These are phyloP conservation scores for Palythoa heliodiscus DNA, from an alignment of 92 coral and sea anemone species.

Conservation along the genomic window DNA sequence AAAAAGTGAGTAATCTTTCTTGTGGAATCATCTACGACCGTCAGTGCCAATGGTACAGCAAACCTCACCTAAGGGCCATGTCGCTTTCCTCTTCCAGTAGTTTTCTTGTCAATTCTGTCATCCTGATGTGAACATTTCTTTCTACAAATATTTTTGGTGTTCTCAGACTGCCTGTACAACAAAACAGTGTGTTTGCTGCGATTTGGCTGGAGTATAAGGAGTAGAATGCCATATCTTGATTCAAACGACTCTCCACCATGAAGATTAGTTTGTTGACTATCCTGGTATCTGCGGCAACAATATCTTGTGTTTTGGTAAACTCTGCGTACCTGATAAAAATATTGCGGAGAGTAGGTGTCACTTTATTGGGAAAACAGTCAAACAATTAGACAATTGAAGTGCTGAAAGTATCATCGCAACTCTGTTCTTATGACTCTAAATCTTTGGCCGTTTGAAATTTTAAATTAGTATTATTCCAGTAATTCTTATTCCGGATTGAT, in stretches of 20 bases:
- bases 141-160: constrained; percentile 71
- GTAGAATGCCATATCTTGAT: constrained; percentile 45
- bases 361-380: background rate
- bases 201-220: constrained; percentile 73
- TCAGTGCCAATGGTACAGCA: background rate
- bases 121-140: constrained; percentile 58
- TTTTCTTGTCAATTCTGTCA: constrained; percentile 60
- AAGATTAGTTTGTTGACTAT: constrained; percentile 63
- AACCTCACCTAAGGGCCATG: constrained; percentile 73
- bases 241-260: constrained; percentile 73
- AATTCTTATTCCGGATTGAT: too few relatives aligned
- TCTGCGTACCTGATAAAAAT: constrained; percentile 71
- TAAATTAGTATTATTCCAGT: too few relatives aligned
- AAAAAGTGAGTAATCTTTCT: too few relatives aligned
- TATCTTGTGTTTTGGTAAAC: constrained; percentile 73
- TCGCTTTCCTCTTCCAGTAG: constrained; percentile 53
- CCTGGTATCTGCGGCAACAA: constrained; percentile 50
- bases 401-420: too few relatives aligned
- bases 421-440: too few relatives aligned
- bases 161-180: constrained; percentile 73
- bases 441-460: too few relatives aligned
- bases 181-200: constrained; percentile 83
- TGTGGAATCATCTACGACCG: too few relatives aligned
- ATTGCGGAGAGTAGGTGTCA: background rate
- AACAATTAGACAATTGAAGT: too few relatives aligned